phyloP scores from a whole-genome alignment of 2,888 invertebrate species.

The Harpalus rufipes region DNA sequence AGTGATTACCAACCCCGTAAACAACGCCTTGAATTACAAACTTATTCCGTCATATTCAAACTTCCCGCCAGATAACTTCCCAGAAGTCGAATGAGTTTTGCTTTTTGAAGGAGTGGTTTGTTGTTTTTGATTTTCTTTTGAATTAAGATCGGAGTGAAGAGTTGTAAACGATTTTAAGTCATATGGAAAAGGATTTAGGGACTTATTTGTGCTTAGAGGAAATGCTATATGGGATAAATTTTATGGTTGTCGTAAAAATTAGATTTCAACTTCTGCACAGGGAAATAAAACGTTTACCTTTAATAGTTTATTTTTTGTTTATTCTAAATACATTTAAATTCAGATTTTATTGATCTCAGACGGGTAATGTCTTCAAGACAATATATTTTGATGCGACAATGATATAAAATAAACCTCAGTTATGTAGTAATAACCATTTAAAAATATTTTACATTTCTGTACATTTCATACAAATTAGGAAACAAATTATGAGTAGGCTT shows the following conservation, averaged over 20 bases:
- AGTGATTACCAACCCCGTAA: constrained; percentile 30
- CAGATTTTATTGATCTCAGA: constrained; percentile 18
- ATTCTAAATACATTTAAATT: background rate
- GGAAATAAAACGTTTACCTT: constrained; percentile 28
- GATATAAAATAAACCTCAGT: no score
- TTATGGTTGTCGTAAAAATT: constrained; percentile 42
- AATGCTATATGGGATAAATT: constrained; percentile 40
- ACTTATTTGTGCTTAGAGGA: background rate
- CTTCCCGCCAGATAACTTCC: constrained; percentile 38
- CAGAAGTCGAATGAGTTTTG: constrained; percentile 23
- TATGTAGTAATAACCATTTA: no score
- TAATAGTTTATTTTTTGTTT: constrained; percentile 30
- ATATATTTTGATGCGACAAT: no score
- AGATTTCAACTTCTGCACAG: constrained; percentile 18
- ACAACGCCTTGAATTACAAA: constrained; percentile 43
- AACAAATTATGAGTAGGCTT: no score
- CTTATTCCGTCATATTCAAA: constrained; percentile 20
- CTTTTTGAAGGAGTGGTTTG: constrained; percentile 30
- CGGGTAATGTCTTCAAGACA: background rate
- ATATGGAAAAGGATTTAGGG: constrained; percentile 3
- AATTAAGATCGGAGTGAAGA: constrained; percentile 29
- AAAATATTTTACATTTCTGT: no score
- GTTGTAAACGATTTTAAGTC: constrained; percentile 4
- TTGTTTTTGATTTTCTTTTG: constrained; percentile 49
- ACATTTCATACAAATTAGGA: no score